Conservation (phyloP, 2,113 vertebrate species). For the Nyctereutes procyonoides region DNA sequence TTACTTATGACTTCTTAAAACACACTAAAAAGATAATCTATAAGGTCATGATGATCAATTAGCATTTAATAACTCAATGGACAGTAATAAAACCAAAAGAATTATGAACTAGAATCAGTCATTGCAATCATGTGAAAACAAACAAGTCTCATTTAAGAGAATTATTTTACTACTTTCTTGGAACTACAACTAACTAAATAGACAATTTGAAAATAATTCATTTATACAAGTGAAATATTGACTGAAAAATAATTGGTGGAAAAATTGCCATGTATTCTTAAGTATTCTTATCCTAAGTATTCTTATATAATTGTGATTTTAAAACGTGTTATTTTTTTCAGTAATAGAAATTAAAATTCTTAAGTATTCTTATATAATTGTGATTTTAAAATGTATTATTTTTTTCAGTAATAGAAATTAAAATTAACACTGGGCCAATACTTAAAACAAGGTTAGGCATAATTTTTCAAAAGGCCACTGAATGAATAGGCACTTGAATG, state of each 20-base stretch:
- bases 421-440: conserved; percentile 12
- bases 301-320: neutral
- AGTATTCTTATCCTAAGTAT: no score
- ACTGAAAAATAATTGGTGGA: conserved; percentile 19
- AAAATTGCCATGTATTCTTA: conserved; percentile 11
- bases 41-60: neutral
- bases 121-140: conserved; percentile 36
- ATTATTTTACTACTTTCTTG: neutral
- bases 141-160: neutral
- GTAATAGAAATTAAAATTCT: conserved; percentile 42
- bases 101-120: conserved; percentile 38
- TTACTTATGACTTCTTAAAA: conserved; percentile 1
- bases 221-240: conserved; percentile 38
- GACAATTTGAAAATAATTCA: conserved; percentile 1
- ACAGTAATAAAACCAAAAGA: neutral
- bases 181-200: conserved; percentile 11
- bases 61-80: neutral
- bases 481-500: neutral
- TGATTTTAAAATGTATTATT: neutral
- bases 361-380: neutral
- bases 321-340: conserved; percentile 27
- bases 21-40: neutral
- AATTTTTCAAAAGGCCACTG: neutral
- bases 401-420: conserved; percentile 40
- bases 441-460: neutral